A percentile compares a stretch with the other conserved stretches of the same genome.
Evolutionary conservation across 2,113 vertebrate genomes (phyloP).

Genomic region (Polyodon spathula): DNA sequence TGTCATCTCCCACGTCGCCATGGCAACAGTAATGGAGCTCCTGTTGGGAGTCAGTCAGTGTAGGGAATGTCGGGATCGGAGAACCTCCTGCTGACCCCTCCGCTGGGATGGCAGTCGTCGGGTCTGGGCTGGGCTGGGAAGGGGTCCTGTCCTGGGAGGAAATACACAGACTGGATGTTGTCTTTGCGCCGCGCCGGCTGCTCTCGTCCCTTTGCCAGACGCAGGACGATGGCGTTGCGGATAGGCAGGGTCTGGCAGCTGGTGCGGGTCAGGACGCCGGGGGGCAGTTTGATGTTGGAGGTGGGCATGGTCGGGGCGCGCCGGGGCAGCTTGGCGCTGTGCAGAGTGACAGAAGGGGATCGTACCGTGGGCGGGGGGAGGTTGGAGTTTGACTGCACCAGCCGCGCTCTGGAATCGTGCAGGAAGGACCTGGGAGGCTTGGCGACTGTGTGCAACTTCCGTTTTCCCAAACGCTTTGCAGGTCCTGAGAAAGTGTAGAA

Average conservation of each 20-base stretch:
- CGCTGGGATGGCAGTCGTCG: conserved; percentile 21
- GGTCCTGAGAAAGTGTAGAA: neutral
- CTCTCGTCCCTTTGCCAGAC: conserved; percentile 44
- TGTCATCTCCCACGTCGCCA: too few relatives aligned
- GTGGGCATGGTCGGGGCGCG: conserved; percentile 70
- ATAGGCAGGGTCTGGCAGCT: conserved; percentile 20
- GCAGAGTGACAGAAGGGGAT: conserved; percentile 44
- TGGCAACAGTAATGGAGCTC: conserved; percentile 13
- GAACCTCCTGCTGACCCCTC: conserved; percentile 63
- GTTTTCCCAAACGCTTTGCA: neutral
- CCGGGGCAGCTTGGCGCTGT: conserved; percentile 54
- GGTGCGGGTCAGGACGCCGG: conserved; percentile 41
- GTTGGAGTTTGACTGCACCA: conserved; percentile 7
- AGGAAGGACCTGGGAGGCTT: conserved; percentile 16
- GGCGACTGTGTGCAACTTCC: neutral
- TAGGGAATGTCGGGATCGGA: conserved; percentile 69
- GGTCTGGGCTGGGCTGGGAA: conserved; percentile 17
- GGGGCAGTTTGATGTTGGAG: conserved; percentile 70
- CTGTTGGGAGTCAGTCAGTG: conserved; percentile 30
- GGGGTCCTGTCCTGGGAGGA: conserved; percentile 41
- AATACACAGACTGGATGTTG: conserved; percentile 71
- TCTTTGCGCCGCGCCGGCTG: conserved; percentile 66
- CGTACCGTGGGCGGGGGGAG: conserved; percentile 25
- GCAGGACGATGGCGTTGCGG: conserved; percentile 3
- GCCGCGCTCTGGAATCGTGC: too few relatives aligned